phyloP scores from a whole-genome alignment of 1,140 invertebrate species.

The Drosophila arizonae region DNA sequence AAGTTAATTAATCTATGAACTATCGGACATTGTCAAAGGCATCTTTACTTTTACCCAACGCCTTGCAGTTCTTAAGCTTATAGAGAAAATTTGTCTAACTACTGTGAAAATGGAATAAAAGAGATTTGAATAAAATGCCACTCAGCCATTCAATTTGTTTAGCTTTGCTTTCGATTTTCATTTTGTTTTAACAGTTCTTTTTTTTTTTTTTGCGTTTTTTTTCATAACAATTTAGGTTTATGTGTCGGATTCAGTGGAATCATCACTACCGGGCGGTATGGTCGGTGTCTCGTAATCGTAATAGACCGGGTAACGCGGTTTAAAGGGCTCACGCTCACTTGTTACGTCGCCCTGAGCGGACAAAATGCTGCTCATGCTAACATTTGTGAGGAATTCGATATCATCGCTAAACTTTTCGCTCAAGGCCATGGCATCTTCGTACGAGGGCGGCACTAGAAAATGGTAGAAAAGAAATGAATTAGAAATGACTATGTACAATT shows the following conservation, averaged over 20 bases:
- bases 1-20: background rate
- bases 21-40: constrained; percentile 17
- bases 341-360: constrained; percentile 71
- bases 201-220: constrained; percentile 36
- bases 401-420: constrained; percentile 81
- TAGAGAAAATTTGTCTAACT: constrained; percentile 48
- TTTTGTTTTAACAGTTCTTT: constrained; percentile 18
- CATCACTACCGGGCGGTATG: constrained; percentile 83
- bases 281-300: constrained; percentile 82
- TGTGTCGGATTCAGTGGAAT: constrained; percentile 81
- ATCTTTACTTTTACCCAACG: background rate
- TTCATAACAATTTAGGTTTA: constrained; percentile 52
- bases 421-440: constrained; percentile 81
- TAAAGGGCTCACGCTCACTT: constrained; percentile 77
- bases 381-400: constrained; percentile 75
- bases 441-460: constrained; percentile 74
- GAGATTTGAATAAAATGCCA: constrained; percentile 63
- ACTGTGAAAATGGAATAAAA: constrained; percentile 63
- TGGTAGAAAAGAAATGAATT: no score
- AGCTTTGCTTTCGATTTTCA: constrained; percentile 38
- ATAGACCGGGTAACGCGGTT: constrained; percentile 82
- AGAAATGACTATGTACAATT: background rate
- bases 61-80: constrained; percentile 26
- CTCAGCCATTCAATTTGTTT: constrained; percentile 70
- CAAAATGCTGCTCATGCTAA: constrained; percentile 80